These are phyloP conservation scores for Hydropsyche tenuis DNA, from an alignment of 1,140 invertebrate species.

Conservation along the genomic window DNA sequence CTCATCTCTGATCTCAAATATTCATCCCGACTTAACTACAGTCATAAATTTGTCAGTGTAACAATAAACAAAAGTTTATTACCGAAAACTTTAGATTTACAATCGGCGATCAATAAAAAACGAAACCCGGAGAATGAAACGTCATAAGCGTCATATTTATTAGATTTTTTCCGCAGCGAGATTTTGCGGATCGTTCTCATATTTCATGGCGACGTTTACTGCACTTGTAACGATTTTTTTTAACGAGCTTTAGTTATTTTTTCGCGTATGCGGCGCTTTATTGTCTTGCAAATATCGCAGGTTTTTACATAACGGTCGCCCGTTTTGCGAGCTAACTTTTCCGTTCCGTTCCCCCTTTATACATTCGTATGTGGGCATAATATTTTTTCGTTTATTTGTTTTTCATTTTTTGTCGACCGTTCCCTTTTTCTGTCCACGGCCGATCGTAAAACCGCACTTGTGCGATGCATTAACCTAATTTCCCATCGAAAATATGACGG, in stretches of 20 bases:
- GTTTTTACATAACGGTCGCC: constrained; percentile 14
- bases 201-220: constrained; percentile 12
- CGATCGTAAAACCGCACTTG: neutral
- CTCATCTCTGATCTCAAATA: no score
- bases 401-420: no score
- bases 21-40: no score
- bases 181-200: constrained; percentile 18
- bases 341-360: neutral
- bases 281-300: constrained; percentile 22
- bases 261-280: constrained; percentile 7
- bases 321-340: neutral
- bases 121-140: neutral
- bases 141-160: constrained; percentile 5
- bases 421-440: no score
- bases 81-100: no score
- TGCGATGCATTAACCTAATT: constrained; percentile 16
- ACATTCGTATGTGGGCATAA: no score
- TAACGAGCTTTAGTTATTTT: constrained; percentile 10
- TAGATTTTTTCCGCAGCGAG: neutral
- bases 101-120: no score
- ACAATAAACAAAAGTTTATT: no score
- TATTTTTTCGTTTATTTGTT: constrained; percentile 7
- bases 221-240: constrained; percentile 25
- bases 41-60: no score
- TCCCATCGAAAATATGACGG: constrained; percentile 1